Base-by-base conservation (phyloP, 2,888 invertebrate species). In the Thecocarcelia acutangulata region DNA sequence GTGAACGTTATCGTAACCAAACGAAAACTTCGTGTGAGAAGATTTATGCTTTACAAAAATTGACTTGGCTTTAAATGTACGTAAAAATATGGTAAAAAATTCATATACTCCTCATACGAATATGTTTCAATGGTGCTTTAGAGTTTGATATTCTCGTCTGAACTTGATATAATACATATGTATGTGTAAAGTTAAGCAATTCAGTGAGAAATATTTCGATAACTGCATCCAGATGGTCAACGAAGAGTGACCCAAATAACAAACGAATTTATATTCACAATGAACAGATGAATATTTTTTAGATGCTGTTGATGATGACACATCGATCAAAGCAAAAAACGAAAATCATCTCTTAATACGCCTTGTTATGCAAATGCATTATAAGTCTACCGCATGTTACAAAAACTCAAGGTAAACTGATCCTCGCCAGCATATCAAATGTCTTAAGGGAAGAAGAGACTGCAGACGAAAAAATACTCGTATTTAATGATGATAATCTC, bases 351-450 rank as follows among this genome's bases (percentile, higher is more conserved):
- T 52, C 52, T 17, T 17, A 24, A 74, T 48, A 77, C 58, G 73
- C 74, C 69, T 69, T 82, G 54, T 82, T 82, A 82, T 82, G 82
- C 78, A 78, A 82, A 82, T 82, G 40, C n/a, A 72, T 59, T 6
- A 15, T 21, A 70, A 78, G 74, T 73, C 74, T 74, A 82, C 82
- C 82, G 74, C 78, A 82, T 78, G 78, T 78, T 82, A 75, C 46
- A 82, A 78, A 75, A 74, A 78, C 70, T 54, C 19, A 78, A 82
- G 64, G 82, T 82, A 82, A 82, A 75, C 48, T 78, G 78, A 82
- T 78, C 58, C 82, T 75, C 61, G 54, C 54, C 82, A 78, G 82
- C 73, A 75, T 70, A 70, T 70, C 54, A 66, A 70, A 78, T 69
- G 76, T 13, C 61, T 54, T 61, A 0, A 44, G 50, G 17, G n/a